These are phyloP conservation scores for Palythoa grandis DNA, from an alignment of 92 coral and sea anemone species.

Conservation along the genomic window DNA sequence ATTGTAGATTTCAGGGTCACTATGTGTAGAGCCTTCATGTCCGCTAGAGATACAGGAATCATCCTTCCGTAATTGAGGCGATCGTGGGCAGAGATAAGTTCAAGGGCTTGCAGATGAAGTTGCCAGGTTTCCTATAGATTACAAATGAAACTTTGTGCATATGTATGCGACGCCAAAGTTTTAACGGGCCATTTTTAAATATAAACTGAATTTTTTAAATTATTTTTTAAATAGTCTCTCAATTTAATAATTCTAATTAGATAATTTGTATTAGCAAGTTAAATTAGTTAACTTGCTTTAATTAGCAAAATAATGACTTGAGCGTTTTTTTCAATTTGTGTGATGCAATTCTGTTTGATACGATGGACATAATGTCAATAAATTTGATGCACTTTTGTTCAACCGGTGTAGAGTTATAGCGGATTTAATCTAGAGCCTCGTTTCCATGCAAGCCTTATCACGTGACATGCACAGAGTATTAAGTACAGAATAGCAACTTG, in stretches of 20 bases:
- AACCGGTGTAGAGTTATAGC: too few species aligned
- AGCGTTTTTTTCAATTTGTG: background rate
- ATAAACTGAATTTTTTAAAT: too few species aligned
- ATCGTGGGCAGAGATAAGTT: slow-evolving; percentile 12
- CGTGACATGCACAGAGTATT: background rate
- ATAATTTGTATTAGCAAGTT: background rate
- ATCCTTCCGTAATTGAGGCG: slow-evolving; percentile 53
- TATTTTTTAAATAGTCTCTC: too few species aligned
- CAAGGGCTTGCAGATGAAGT: too few species aligned
- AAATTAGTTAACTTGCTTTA: background rate
- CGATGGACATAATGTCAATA: slow-evolving; percentile 3
- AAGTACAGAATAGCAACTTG: background rate
- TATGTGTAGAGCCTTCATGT: slow-evolving; percentile 31
- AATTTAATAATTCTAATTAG: too few species aligned
- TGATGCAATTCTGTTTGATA: background rate
- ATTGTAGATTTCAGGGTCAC: too few species aligned
- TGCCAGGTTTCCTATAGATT: too few species aligned
- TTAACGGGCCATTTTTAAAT: too few species aligned
- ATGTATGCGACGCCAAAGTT: too few species aligned
- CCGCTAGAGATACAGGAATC: slow-evolving; percentile 61
- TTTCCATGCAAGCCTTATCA: background rate
- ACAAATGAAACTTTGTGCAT: too few species aligned
- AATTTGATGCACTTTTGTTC: too few species aligned
- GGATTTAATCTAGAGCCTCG: too few species aligned
- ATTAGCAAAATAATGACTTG: slow-evolving; percentile 5